Conservation (phyloP, 2,888 invertebrate species). For the Sphaerophoria taeniata region DNA sequence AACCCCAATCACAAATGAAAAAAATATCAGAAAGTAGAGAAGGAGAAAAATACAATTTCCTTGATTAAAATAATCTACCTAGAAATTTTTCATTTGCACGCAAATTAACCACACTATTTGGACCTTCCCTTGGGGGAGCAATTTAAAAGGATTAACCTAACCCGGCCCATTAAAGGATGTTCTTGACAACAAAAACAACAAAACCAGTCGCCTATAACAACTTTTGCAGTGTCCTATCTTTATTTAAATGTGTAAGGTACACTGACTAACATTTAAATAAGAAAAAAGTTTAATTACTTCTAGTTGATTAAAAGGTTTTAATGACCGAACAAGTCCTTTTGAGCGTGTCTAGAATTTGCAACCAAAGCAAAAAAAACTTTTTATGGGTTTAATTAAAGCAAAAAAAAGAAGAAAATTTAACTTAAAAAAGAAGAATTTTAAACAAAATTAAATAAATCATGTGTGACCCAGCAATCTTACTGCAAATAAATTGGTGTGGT, state of each 20-base stretch:
- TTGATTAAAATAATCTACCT: constrained; percentile 63
- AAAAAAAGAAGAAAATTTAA: background rate
- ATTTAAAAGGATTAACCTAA: constrained; percentile 67
- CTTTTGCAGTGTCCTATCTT: background rate
- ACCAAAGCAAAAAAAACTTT: background rate
- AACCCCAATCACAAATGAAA: background rate
- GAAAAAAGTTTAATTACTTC: constrained; percentile 52
- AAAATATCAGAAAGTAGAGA: constrained; percentile 9
- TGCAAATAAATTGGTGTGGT: background rate
- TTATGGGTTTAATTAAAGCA: background rate
- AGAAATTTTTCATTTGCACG: constrained; percentile 64
- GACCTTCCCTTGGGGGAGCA: constrained; percentile 24
- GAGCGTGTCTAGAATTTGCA: constrained; percentile 25
- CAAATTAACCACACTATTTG: constrained; percentile 68
- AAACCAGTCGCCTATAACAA: background rate
- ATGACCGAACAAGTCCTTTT: constrained; percentile 24
- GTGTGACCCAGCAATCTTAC: background rate
- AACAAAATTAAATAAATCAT: constrained; percentile 1
- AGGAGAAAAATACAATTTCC: constrained; percentile 22
- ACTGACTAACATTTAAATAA: background rate
- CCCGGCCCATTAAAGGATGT: constrained; percentile 52
- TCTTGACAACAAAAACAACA: constrained; percentile 38
- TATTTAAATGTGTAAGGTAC: constrained; percentile 12
- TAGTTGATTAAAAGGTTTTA: constrained; percentile 56
- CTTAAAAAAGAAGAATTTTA: background rate